Evolutionary conservation across 2,888 invertebrate genomes (phyloP), one percentile per base, ranked within the genome.

Genomic region (Torymus aiolomorphi): DNA sequence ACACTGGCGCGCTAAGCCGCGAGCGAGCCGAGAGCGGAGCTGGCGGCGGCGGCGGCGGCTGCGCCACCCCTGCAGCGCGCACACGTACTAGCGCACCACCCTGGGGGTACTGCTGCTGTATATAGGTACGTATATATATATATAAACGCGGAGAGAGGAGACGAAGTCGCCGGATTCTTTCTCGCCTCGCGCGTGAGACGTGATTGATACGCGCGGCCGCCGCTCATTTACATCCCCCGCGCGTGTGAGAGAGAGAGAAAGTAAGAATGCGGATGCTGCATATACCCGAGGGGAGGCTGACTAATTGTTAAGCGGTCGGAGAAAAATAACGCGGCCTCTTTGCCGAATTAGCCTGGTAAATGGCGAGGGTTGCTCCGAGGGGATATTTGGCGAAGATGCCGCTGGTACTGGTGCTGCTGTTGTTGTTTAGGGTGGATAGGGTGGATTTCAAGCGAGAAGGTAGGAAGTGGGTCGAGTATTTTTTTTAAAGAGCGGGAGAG

Each of bases 1-100:
- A 87, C 84, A 89, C 89, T 89, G 88, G 85, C 85, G 84, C 86
- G 85, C 84, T 83, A 81, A 83, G 85, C 42, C 42, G 8, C 5
- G 42, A 42, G 83, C 83, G 83, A 65, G 76, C 66, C 18, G 69
- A 61, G 63, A 42, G 76, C 65, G 65, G 69, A 66, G 62, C 72
- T 78, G 65, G 63, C 66, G 65, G 71, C 70, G 69, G 61, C 71
- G 13, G 49, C 73, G 69, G 12, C 63, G 69, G 49, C 59, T 52
- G 79, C 56, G 70, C 69, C 77, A 70, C 71, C 73, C 79, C 42
- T 62, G 13, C 49, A 16, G 70, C 49, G 18, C 42, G 42, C 54
- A 20, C 70, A 70, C 62, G 42, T 42, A 42, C 42, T 42, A 42
- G 8, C 42, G 8, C 42, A 8, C 18, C 51, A 31, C 63, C 3